These are phyloP conservation scores for Phortica okadai DNA, from an alignment of 2,888 invertebrate genomes.

Conservation along the genomic window DNA sequence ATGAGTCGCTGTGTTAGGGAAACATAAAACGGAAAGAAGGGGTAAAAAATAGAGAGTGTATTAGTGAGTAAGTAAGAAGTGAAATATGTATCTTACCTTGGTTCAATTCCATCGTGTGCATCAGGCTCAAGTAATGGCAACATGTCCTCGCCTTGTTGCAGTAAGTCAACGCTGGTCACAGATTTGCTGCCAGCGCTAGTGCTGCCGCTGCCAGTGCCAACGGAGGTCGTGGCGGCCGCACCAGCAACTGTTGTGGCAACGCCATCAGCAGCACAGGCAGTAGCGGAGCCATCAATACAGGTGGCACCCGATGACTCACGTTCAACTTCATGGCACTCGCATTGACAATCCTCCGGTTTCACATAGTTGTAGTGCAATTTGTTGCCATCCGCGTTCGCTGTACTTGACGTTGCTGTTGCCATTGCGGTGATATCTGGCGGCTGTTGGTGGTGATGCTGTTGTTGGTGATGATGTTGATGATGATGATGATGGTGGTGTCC, in stretches of 20 bases:
- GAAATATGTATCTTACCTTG: conserved; percentile 67
- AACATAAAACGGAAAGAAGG: not conserved
- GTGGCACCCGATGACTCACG: conserved; percentile 58
- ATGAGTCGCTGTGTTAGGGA: conserved; percentile 77
- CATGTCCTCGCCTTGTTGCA: conserved; percentile 77
- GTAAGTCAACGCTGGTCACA: conserved; percentile 69
- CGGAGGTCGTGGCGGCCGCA: conserved; percentile 50
- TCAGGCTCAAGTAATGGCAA: conserved; percentile 77
- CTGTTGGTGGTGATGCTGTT: conserved; percentile 47
- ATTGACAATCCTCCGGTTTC: conserved; percentile 91
- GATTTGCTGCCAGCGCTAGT: conserved; percentile 62
- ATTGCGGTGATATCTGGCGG: conserved; percentile 50
- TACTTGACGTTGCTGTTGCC: conserved; percentile 5
- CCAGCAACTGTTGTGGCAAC: conserved; percentile 33
- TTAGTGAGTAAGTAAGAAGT: not conserved
- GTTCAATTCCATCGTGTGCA: conserved; percentile 71
- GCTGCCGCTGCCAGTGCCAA: conserved; percentile 46
- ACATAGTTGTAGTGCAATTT: conserved; percentile 85
- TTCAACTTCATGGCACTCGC: conserved; percentile 87
- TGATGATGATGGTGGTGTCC: conserved; percentile 42
- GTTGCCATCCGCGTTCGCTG: conserved; percentile 52
- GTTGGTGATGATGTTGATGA: conserved; percentile 39
- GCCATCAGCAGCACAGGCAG: conserved; percentile 1
- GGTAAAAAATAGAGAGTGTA: not conserved
- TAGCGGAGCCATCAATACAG: conserved; percentile 49